Conservation (phyloP, 2,113 vertebrate genomes). For the Pampusana beccarii region DNA sequence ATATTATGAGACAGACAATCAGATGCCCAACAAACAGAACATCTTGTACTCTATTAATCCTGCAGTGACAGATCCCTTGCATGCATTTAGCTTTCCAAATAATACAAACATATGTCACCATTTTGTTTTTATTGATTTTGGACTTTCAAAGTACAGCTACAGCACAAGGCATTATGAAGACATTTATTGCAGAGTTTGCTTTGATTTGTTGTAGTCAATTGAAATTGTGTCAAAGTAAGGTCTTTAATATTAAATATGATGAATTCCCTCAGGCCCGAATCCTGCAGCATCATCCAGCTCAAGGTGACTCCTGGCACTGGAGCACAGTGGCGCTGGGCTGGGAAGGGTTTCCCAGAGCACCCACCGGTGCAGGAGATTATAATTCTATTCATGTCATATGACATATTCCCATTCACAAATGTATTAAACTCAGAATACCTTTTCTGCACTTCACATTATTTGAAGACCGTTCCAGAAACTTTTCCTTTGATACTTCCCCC, state of each 20-base stretch:
- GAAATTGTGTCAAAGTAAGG: constrained; percentile 75
- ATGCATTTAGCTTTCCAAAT: constrained; percentile 76
- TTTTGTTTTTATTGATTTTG: constrained; percentile 77
- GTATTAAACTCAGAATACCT: background rate
- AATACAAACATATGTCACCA: constrained; percentile 76
- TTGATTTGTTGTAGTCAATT: constrained; percentile 79
- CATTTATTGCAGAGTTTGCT: constrained; percentile 75
- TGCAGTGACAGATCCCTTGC: constrained; percentile 71
- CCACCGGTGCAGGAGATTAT: background rate
- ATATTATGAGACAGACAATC: constrained; percentile 73
- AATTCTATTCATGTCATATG: background rate
- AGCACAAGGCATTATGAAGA: constrained; percentile 72
- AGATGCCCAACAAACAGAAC: constrained; percentile 71
- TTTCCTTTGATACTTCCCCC: background rate
- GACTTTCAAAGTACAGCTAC: constrained; percentile 74
- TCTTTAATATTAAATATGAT: constrained; percentile 77
- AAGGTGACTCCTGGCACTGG: constrained; percentile 46
- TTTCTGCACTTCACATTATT: background rate
- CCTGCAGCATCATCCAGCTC: constrained; percentile 25
- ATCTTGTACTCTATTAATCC: constrained; percentile 74
- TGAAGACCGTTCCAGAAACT: background rate
- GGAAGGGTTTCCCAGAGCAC: constrained; percentile 30
- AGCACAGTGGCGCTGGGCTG: background rate
- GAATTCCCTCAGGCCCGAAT: constrained; percentile 47
- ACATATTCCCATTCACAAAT: constrained; percentile 35